Evolutionary conservation across 2,888 invertebrate genomes (phyloP), one percentile per base, ranked within the genome.

Genomic region (Cremastobaeus sp.): DNA sequence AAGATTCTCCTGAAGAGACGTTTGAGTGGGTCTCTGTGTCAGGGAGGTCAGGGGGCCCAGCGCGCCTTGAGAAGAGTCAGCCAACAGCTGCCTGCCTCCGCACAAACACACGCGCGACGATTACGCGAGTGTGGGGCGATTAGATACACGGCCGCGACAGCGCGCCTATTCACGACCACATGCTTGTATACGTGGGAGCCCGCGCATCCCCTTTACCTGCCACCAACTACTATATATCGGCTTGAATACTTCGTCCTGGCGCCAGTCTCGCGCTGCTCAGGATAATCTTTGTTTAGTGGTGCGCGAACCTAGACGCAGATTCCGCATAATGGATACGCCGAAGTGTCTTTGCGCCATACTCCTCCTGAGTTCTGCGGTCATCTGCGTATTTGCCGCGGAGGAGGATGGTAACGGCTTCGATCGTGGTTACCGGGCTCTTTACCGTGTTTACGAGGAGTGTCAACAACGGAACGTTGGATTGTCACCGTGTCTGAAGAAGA

Each of bases 401-500:
- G 88, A 85, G 30, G 83, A 87, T 20, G 89, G 90, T 62, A 90
- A 86, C 77, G 88, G 92, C 66, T 70, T 87, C 25, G 87, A 87
- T 20, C 81, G 77, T 15, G 93, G 94, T 64, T 89, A 93, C 79
- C 90, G 92, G 70, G 91, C 93, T 41, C 87, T 93, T 3, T 88
- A 92, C 81, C 92, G 92, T 81, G 90, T 95, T 75, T 95, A 94
- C 86, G 94, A 95, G 79, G 95, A 95, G 80, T 95, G 95, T 83
- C 91, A 91, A 73, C 90, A 91, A 75, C 88, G 92, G 0, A 92
- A 92, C 69, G 88, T 89, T 68, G 94, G 93, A 45, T 89, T 95
- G 54, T 89, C 92, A 54, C 92, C 93, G 17, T 95, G 95, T 84
- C 88, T 95, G 50, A 95, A 95, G 89, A 94, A 93, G 87, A 95